Conservation (phyloP, 2,888 invertebrate genomes). For the Thera obeliscata region DNA sequence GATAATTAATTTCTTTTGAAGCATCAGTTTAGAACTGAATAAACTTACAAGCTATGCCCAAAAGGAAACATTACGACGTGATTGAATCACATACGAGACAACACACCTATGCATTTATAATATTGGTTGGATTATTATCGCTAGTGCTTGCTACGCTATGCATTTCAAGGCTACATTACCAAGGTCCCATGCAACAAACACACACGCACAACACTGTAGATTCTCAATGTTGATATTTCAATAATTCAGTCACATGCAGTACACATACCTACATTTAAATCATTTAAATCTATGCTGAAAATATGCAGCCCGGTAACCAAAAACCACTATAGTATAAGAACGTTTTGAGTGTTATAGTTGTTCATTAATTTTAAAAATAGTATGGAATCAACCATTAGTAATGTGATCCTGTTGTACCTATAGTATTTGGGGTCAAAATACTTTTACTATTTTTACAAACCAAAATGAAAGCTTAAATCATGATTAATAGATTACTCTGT, state of each 20-base stretch:
- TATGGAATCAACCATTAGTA: too few relatives aligned
- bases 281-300: neutral
- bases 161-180: constrained; percentile 3
- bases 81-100: neutral
- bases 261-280: too few relatives aligned
- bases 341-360: neutral
- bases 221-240: neutral
- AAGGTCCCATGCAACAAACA: constrained; percentile 5
- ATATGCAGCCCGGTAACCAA: neutral
- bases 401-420: too few relatives aligned
- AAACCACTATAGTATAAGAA: neutral
- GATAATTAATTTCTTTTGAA: too few relatives aligned
- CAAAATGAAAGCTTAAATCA: too few relatives aligned
- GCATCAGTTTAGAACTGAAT: too few relatives aligned
- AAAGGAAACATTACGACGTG: neutral
- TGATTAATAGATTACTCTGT: too few relatives aligned
- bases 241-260: neutral
- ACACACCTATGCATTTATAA: neutral
- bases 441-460: too few relatives aligned
- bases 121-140: neutral
- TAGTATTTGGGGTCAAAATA: too few relatives aligned
- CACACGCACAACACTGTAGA: neutral
- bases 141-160: constrained; percentile 1
- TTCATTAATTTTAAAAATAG: neutral
- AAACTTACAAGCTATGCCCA: too few relatives aligned